Evolutionary conservation across 1,140 invertebrate genomes (phyloP), one percentile per base, ranked within the genome.

Genomic region (Brachionus manjavacas): DNA sequence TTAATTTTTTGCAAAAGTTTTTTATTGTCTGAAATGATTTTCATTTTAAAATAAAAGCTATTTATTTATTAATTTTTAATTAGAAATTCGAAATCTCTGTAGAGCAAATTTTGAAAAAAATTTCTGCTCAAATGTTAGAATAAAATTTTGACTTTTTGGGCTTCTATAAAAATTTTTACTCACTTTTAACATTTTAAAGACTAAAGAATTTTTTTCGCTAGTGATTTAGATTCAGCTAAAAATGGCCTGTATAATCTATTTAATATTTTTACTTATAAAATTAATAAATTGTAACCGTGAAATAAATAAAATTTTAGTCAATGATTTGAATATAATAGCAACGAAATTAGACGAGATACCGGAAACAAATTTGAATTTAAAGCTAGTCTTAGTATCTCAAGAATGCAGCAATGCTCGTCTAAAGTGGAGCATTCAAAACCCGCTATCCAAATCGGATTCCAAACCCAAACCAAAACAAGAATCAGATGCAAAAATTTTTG

Each of bases 301-400:
- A 49, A 76, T 76, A 1, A 76, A 76, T 31, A 81, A 81, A 39
- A 16, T 60, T 20, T 68, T 81, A 43, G 35, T 64, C 8, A 81
- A 81, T 43, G 79, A 81, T 23, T 35, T 81, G 31, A 81, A 81
- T 35, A 81, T 64, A 68, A 81, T 81, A 23, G 79, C 79, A 2
- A 81, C 79, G 20, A 81, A 81, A 28, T 25, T 81, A 23, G 79
- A 81, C 52, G 79, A 81, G 12, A 81, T 81, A 81, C 79, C 79
- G 9, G 79, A 81, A 25, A 81, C 79, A 35, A 81, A 64, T 81
- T 81, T 81, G 25, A 81, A 81, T 41, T 35, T 81, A 68, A 81
- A 81, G 43, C 79, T 81, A 11, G 8, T 81, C 8, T 39, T 81
- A 25, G 35, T 81, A 1, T 41, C 79, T 6, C 52, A 81, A 12